phyloP scores from a whole-genome alignment of 2,888 invertebrate species.

The Clivina fossor region DNA sequence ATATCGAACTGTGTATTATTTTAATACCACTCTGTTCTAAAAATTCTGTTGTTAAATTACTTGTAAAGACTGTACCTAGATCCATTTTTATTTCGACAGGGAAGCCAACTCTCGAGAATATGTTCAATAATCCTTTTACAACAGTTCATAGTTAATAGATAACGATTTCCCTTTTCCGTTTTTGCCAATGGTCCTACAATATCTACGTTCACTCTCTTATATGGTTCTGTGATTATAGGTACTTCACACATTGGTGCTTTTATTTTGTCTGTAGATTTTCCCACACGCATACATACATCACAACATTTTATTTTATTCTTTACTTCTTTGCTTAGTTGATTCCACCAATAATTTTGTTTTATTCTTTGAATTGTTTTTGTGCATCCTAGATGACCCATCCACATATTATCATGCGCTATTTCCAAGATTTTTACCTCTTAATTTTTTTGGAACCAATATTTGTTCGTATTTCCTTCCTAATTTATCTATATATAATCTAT shows the following conservation, averaged over 20 bases:
- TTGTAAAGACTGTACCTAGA: slow-evolving; percentile 6
- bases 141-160: neutral
- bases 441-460: too few species aligned
- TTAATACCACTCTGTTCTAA: slow-evolving; percentile 2
- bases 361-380: neutral
- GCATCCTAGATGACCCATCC: slow-evolving; percentile 7
- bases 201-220: slow-evolving; percentile 6
- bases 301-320: slow-evolving; percentile 10
- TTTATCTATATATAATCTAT: too few species aligned
- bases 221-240: slow-evolving; percentile 4
- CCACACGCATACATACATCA: slow-evolving; percentile 13
- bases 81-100: slow-evolving; percentile 6
- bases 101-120: slow-evolving; percentile 11
- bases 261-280: slow-evolving; percentile 7
- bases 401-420: slow-evolving; percentile 6
- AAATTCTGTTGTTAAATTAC: slow-evolving; percentile 8
- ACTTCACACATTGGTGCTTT: slow-evolving; percentile 11
- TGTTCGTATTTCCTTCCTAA: too few species aligned
- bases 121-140: neutral
- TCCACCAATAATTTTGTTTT: slow-evolving; percentile 15
- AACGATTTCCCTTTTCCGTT: slow-evolving; percentile 3
- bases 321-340: slow-evolving; percentile 5
- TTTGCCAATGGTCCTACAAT: slow-evolving; percentile 6
- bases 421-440: slow-evolving; percentile 1
- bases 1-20: neutral